Percentiles rank a stretch among this genome's conserved stretches.
Conservation (phyloP, 2,113 vertebrate species). For the Myanophis thanlyinensis region DNA sequence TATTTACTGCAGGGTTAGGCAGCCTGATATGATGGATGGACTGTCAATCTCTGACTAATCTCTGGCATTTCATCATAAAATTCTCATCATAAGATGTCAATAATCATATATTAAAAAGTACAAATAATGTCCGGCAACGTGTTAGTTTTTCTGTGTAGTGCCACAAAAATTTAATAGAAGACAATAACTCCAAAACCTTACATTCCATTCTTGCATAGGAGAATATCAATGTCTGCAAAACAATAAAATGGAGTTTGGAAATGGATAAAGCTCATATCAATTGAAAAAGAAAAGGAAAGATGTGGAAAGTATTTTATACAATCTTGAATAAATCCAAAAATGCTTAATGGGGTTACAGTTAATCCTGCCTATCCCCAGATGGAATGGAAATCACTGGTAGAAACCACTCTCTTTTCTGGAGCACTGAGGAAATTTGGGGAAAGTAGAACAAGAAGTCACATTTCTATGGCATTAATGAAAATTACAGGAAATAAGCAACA, state of each 20-base stretch:
- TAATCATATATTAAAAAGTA: constrained; percentile 58
- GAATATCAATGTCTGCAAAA: neutral
- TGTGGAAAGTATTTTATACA: neutral
- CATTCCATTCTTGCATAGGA: constrained; percentile 1
- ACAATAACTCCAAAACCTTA: constrained; percentile 6
- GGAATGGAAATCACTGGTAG: neutral
- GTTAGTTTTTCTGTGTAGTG: constrained; percentile 14
- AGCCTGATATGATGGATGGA: constrained; percentile 85
- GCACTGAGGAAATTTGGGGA: neutral
- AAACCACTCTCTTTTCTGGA: neutral
- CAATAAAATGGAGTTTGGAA: neutral
- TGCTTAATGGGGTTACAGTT: neutral
- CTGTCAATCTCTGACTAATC: constrained; percentile 80
- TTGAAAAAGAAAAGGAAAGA: neutral
- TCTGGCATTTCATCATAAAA: constrained; percentile 78
- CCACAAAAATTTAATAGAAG: constrained; percentile 37
- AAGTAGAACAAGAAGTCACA: neutral
- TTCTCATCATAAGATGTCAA: constrained; percentile 63
- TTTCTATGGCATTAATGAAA: neutral
- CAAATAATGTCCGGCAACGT: constrained; percentile 52
- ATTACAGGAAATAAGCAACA: neutral
- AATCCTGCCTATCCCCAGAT: neutral
- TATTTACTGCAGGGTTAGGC: constrained; percentile 91
- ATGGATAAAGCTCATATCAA: neutral
- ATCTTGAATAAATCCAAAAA: neutral